Percentiles rank a stretch among this genome's conserved stretches.
Conservation (phyloP, 2,888 invertebrate species). For the Eupithecia tripunctaria region DNA sequence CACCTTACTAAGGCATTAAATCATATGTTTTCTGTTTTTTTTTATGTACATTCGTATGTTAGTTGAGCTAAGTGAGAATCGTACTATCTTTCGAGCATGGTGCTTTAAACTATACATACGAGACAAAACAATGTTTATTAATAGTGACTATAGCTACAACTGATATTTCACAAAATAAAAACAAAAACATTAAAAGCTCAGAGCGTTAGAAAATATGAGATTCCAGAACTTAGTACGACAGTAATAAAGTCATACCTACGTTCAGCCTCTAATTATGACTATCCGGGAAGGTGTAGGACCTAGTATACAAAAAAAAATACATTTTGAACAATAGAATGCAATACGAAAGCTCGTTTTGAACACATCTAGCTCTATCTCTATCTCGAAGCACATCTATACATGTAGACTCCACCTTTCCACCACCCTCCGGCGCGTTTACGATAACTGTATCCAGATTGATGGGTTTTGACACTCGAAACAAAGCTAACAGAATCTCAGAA, state of each 20-base stretch:
- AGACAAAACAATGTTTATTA: too few relatives aligned
- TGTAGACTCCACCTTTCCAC: background rate
- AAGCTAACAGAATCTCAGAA: constrained; percentile 64
- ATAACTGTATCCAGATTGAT: constrained; percentile 69
- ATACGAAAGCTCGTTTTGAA: background rate
- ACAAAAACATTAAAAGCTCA: too few relatives aligned
- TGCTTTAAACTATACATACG: too few relatives aligned
- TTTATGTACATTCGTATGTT: too few relatives aligned
- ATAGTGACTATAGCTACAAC: too few relatives aligned
- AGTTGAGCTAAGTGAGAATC: too few relatives aligned
- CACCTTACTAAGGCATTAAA: too few relatives aligned
- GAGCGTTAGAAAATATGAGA: too few relatives aligned
- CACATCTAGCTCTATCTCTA: too few relatives aligned
- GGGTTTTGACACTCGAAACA: constrained; percentile 72
- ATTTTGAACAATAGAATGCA: background rate
- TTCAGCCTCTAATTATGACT: background rate
- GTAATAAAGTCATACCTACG: background rate
- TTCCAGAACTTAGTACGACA: background rate
- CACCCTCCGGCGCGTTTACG: background rate
- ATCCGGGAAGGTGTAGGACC: background rate
- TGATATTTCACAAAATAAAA: too few relatives aligned
- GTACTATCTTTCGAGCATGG: too few relatives aligned
- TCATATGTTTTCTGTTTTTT: too few relatives aligned
- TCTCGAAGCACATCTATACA: background rate
- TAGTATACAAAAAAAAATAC: background rate